Base-by-base conservation (phyloP, 2,797 vertebrate species). In the Kryptolebias ocellatus region DNA sequence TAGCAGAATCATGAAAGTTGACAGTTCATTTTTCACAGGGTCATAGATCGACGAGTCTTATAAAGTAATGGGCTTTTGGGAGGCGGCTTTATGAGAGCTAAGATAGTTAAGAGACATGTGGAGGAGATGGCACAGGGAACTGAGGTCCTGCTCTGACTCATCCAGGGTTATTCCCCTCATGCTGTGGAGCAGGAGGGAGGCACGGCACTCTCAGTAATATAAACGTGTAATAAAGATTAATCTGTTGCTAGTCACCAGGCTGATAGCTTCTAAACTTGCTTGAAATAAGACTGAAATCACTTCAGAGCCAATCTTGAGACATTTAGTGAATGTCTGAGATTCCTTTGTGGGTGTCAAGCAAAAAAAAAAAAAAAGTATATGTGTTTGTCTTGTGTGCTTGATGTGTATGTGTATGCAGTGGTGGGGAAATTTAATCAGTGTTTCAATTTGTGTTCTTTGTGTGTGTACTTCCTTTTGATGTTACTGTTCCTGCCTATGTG, bases 171-270 rank as follows among this genome's bases (percentile, higher is more conserved):
- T 93, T 93, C 92, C 83, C 90, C 84, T 74, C 79, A 76, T 83
- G 81, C 84, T 79, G 89, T 64, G 86, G 85, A 79, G 84, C 75
- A 70, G 82, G 87, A 85, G 88, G 86, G 86, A 84, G 87, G 84
- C 84, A 66, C 83, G 77, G 83, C 83, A 85, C 93, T 89, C 88
- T 83, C 88, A 88, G 92, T 93, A 93, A 94, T 93, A 94, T 94
- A 92, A 93, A 94, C 88, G 89, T 89, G 91, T 94, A 94, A 95
- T 94, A 95, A 94, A 94, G 94, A 95, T 94, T 93, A 94, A 95
- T 95, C 92, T 94, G 90, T 93, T 93, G 92, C 93, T 91, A 84
- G 89, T 92, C 89, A 88, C 89, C 86, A 78, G 88, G 85, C 81
- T 90, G 89, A 93, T 93, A 89, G 93, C 92, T 93, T 93, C 92